These are phyloP conservation scores for Crotalus helleri DNA, from an alignment of 2,113 vertebrate species.

Conservation along the genomic window DNA sequence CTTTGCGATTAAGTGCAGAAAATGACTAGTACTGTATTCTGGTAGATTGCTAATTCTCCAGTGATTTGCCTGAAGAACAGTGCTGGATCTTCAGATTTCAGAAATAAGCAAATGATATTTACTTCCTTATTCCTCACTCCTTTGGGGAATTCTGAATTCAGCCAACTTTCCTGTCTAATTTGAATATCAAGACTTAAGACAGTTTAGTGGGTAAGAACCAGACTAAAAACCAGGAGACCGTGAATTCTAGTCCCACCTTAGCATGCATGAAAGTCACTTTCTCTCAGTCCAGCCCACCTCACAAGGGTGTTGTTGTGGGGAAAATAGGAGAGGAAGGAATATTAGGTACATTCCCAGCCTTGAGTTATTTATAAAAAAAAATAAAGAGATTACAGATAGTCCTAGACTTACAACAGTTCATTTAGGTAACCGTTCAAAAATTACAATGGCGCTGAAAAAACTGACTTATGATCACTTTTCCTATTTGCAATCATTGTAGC, in stretches of 20 bases:
- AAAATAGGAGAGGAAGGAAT: neutral
- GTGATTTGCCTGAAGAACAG: neutral
- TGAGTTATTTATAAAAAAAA: neutral
- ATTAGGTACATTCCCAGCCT: neutral
- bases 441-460: neutral
- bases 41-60: neutral
- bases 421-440: neutral
- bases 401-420: neutral
- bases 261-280: neutral
- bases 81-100: neutral
- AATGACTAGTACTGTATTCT: neutral
- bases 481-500: neutral
- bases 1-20: neutral
- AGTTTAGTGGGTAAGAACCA: neutral
- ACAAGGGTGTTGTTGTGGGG: neutral
- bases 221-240: neutral
- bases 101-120: neutral
- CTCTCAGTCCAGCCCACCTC: neutral
- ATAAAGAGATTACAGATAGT: neutral
- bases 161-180: neutral
- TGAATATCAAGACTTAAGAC: neutral
- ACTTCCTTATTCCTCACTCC: neutral
- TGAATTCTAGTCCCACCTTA: neutral
- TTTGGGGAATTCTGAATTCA: neutral
- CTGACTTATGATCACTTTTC: neutral